Base-by-base conservation (phyloP, 1,140 invertebrate species). In the Pteromalus puparum region DNA sequence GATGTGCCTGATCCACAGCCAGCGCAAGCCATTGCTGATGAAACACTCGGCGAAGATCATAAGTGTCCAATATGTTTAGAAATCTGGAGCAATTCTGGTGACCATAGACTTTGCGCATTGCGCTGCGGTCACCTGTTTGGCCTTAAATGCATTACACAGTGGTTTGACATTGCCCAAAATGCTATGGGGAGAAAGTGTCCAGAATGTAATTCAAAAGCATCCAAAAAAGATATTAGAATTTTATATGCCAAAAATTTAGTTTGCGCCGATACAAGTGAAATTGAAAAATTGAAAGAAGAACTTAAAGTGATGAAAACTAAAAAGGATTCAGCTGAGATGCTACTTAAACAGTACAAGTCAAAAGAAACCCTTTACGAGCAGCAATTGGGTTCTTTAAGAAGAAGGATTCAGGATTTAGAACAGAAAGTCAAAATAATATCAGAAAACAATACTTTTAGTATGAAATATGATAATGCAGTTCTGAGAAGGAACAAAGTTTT, bases 61-160 rank as follows among this genome's bases (percentile, higher is more conserved):
- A 94, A 94, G 0, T 99, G 98, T 88, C 94, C 97, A 0, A 98
- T 99, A 86, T 99, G 98, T 89, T 94, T 98, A 87, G 97, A 98
- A 65, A 91, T 93, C 15, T 98, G 97, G 96, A 97, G 96, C 2
- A 98, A 96, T 89, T 95, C 95, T n/a, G 97, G 97, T 0, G 94
- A 95, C 1, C 98, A 99, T 92, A 94, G 97, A 74, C 91, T 98
- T 2, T 96, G 96, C 10, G 96, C 96, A 15, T 92, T 99, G 15
- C 96, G 96, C 88, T 99, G 98, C 93, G 98, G 98, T 1, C 98
- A 99, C 93, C 92, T 99, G 1, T 99, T 98, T 93, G 98, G 98
- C 0, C 92, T 95, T 10, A 94, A 94, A 73, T 99, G 98, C 90
- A 97, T 99, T 28, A 93, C 95, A 53, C 94, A 95, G 73, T 99